Conservation (phyloP, 2,888 invertebrate species). For the Microctonus hyperodae region DNA sequence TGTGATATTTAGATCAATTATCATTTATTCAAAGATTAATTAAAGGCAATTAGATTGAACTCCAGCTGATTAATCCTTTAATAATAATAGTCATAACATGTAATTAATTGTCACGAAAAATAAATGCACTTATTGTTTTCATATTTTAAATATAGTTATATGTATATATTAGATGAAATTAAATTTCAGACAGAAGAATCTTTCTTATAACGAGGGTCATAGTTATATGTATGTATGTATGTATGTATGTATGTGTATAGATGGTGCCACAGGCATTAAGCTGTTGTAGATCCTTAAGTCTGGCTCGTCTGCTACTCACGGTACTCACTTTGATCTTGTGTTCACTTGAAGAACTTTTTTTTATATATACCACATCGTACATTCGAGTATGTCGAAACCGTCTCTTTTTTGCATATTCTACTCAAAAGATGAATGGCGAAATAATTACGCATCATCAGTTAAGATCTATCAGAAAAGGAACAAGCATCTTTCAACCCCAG, state of each 20-base stretch:
- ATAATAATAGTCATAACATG: no score
- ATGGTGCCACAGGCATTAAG: slow-evolving; percentile 24
- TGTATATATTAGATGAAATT: slow-evolving; percentile 12
- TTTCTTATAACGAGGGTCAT: slow-evolving; percentile 36
- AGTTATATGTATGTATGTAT: no score
- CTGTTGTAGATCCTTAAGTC: slow-evolving; percentile 33
- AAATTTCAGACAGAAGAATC: slow-evolving; percentile 22
- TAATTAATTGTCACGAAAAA: no score
- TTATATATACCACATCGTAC: slow-evolving; percentile 31
- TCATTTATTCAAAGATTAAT: no score
- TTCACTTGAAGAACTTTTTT: slow-evolving; percentile 46
- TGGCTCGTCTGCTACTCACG: slow-evolving; percentile 30
- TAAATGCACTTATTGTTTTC: no score
- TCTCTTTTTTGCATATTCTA: slow-evolving; percentile 2
- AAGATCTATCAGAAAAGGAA: no score
- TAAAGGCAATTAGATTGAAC: no score
- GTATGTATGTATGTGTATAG: no score
- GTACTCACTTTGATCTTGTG: slow-evolving; percentile 56
- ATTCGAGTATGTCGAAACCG: not conserved
- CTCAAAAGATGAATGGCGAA: slow-evolving; percentile 4
- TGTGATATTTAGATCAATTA: no score
- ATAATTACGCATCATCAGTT: not conserved
- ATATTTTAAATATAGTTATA: not conserved
- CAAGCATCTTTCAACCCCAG: no score
- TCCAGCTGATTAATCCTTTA: no score